These are phyloP conservation scores for Teleiodes luculella DNA, from an alignment of 2,888 invertebrate species.

Conservation along the genomic window DNA sequence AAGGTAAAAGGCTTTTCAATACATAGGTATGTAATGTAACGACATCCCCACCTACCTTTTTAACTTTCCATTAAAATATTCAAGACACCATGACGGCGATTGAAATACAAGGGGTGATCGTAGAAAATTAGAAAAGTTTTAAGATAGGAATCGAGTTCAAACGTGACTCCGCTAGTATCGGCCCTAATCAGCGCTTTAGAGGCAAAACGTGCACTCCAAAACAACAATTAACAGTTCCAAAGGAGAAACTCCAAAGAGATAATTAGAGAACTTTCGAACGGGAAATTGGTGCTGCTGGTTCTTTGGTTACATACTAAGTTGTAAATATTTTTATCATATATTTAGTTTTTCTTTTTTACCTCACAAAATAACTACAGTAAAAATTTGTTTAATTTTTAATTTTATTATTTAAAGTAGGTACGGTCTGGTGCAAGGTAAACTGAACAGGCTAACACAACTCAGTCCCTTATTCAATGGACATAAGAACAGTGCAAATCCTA, in stretches of 20 bases:
- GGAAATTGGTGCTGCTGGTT: background rate
- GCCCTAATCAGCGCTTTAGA: conserved; percentile 62
- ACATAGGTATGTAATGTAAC: no score
- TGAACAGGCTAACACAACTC: no score
- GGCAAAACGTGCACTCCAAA: conserved; percentile 44
- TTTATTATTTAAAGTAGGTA: no score
- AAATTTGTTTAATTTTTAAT: no score
- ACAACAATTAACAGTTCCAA: conserved; percentile 52
- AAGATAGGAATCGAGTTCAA: conserved; percentile 39
- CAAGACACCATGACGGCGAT: conserved; percentile 37
- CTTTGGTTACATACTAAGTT: conserved; percentile 2
- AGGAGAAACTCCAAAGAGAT: conserved; percentile 13
- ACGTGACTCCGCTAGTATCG: conserved; percentile 34
- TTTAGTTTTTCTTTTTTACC: background rate
- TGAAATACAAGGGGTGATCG: conserved; percentile 48
- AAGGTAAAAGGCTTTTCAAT: no score
- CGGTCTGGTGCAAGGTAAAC: no score
- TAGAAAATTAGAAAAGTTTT: conserved; percentile 71
- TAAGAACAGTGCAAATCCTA: no score
- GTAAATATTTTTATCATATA: no score
- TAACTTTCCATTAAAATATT: conserved; percentile 27
- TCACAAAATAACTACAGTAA: no score
- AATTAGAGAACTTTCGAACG: conserved; percentile 46
- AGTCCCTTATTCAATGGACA: no score
- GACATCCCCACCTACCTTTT: background rate